Evolutionary conservation across 2,113 vertebrate genomes (phyloP).

Genomic region (Mesocricetus auratus): DNA sequence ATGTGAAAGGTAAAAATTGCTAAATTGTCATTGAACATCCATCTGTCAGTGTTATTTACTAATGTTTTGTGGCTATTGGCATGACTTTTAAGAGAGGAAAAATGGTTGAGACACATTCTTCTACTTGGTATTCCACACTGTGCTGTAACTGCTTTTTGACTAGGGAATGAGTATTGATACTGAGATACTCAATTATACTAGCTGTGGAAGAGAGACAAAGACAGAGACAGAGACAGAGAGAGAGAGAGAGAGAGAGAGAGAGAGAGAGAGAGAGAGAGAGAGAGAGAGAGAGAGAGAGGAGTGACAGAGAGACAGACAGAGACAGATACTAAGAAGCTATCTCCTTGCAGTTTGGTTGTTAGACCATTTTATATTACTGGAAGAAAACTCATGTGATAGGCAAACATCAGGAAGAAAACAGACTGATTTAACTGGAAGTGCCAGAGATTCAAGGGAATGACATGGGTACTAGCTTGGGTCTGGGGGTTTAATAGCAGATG

Average conservation of each 20-base stretch:
- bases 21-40: background rate
- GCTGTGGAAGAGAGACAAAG: background rate
- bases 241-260: background rate
- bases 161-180: background rate
- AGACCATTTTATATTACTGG: background rate
- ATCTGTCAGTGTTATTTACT: background rate
- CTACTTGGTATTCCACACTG: background rate
- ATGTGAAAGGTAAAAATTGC: background rate
- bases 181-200: background rate
- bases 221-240: background rate
- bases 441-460: background rate
- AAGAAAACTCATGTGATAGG: background rate
- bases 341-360: background rate
- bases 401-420: background rate
- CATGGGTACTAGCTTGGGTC: too few relatives aligned
- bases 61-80: constrained; percentile 1
- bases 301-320: background rate
- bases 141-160: background rate
- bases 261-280: background rate
- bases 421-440: background rate
- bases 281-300: background rate
- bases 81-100: background rate
- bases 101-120: background rate
- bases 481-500: background rate
- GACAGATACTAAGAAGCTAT: background rate